Evolutionary conservation across 2,888 invertebrate species (phyloP).

Genomic region (Halictus quadricinctus): DNA sequence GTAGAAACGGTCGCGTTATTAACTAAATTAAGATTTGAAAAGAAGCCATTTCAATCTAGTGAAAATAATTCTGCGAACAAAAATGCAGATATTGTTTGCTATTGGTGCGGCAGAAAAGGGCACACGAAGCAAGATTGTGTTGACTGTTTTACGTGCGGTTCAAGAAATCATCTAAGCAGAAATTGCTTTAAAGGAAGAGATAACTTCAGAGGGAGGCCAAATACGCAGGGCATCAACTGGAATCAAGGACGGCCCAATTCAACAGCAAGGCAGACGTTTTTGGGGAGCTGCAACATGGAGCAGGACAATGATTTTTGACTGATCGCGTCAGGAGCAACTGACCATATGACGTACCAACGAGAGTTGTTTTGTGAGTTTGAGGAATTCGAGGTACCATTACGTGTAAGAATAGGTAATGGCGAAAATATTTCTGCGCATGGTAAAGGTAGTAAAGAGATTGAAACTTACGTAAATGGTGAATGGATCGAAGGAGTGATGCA

Average conservation of each 20-base stretch:
- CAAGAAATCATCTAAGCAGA: constrained; percentile 12
- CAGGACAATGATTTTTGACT: not conserved
- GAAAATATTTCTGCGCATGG: not conserved
- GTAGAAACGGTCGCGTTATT: constrained; percentile 18
- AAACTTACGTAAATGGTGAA: constrained; percentile 2
- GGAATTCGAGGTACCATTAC: not conserved
- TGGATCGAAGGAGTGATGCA: not conserved
- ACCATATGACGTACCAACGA: constrained; percentile 6
- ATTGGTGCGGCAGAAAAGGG: not conserved
- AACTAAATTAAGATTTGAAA: not conserved
- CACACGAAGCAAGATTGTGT: not conserved
- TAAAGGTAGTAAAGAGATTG: not conserved
- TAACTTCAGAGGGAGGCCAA: not conserved
- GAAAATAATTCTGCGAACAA: not conserved
- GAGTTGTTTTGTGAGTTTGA: not conserved
- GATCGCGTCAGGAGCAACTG: constrained; percentile 9
- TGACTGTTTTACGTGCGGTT: constrained; percentile 9
- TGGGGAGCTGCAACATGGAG: not conserved
- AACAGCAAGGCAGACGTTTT: not conserved
- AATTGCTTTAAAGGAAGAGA: constrained; percentile 15
- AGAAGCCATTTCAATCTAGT: not conserved
- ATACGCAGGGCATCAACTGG: not conserved
- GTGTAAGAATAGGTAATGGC: not conserved
- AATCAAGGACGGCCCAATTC: not conserved
- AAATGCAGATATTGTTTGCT: not conserved